These are phyloP conservation scores for Andrena dorsata DNA, from an alignment of 2,888 invertebrate species.

Conservation along the genomic window DNA sequence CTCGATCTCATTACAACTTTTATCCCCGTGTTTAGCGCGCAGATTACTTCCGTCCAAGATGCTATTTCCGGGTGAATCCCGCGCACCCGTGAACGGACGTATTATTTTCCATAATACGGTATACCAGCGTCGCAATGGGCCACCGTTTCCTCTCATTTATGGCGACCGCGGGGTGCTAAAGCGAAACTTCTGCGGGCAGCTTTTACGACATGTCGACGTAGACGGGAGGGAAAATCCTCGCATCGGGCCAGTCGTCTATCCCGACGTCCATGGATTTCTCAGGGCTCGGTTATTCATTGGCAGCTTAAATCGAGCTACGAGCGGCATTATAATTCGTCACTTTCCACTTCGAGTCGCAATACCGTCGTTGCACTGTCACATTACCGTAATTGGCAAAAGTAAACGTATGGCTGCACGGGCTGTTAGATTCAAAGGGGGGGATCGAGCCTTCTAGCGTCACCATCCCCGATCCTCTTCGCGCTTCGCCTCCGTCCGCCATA, in stretches of 20 bases:
- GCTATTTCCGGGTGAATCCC: slow-evolving; percentile 53
- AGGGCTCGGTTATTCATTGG: slow-evolving; percentile 40
- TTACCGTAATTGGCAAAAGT: slow-evolving; percentile 6
- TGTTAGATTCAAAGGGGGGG: too few relatives aligned
- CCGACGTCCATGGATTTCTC: neutral
- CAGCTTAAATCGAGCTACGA: neutral
- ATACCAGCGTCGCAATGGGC: neutral
- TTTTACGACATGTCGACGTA: slow-evolving; percentile 30
- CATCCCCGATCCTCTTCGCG: neutral
- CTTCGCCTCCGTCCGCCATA: slow-evolving; percentile 10
- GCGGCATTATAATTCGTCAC: neutral
- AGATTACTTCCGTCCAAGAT: slow-evolving; percentile 56
- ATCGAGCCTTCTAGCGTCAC: too few relatives aligned
- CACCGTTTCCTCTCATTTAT: slow-evolving; percentile 28
- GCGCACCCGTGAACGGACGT: slow-evolving; percentile 23
- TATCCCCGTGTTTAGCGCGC: slow-evolving; percentile 51
- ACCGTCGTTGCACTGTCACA: slow-evolving; percentile 13
- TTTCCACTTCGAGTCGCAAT: neutral
- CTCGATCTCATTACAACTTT: slow-evolving; percentile 65
- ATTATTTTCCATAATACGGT: slow-evolving; percentile 64
- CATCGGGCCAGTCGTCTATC: neutral
- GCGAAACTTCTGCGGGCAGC: slow-evolving; percentile 3
- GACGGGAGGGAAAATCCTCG: slow-evolving; percentile 2
- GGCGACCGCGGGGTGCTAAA: slow-evolving; percentile 11
- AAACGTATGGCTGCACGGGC: neutral